These are phyloP conservation scores for Coilia nasus DNA, from an alignment of 2,797 vertebrate genomes.

Conservation along the genomic window DNA sequence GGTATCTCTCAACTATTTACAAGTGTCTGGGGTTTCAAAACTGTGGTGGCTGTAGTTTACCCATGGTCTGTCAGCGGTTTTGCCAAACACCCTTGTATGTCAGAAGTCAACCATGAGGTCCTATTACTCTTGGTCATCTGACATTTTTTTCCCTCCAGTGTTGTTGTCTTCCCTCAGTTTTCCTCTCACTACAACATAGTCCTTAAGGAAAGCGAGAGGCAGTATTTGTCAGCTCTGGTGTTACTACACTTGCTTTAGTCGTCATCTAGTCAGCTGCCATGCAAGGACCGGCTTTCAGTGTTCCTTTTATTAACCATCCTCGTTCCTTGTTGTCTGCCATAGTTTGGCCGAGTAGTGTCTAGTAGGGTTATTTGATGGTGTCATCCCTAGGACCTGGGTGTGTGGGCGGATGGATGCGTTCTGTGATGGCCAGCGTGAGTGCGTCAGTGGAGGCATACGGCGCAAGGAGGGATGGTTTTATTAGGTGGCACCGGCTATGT, in stretches of 20 bases:
- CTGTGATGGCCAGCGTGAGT: background rate
- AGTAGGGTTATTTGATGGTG: background rate
- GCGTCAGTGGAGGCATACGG: background rate
- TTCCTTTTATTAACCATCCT: background rate
- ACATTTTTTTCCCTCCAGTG: background rate
- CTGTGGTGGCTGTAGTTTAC: background rate
- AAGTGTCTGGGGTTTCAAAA: conserved; percentile 10
- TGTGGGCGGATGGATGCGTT: no score
- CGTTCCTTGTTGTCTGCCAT: background rate
- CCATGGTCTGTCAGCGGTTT: background rate
- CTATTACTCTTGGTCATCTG: background rate
- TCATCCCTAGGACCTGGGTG: background rate
- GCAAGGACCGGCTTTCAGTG: background rate
- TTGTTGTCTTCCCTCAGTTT: background rate
- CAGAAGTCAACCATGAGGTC: background rate
- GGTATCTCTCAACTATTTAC: background rate
- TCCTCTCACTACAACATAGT: background rate
- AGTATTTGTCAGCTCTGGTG: background rate
- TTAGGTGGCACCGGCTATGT: conserved; percentile 51
- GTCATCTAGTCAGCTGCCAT: background rate
- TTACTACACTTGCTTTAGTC: conserved; percentile 21
- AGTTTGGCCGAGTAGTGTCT: background rate
- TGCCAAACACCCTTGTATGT: background rate
- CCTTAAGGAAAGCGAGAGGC: background rate
- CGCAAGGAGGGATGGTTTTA: conserved; percentile 14